Evolutionary conservation across 2,888 invertebrate species (phyloP).

Genomic region (Branchellion lobata): DNA sequence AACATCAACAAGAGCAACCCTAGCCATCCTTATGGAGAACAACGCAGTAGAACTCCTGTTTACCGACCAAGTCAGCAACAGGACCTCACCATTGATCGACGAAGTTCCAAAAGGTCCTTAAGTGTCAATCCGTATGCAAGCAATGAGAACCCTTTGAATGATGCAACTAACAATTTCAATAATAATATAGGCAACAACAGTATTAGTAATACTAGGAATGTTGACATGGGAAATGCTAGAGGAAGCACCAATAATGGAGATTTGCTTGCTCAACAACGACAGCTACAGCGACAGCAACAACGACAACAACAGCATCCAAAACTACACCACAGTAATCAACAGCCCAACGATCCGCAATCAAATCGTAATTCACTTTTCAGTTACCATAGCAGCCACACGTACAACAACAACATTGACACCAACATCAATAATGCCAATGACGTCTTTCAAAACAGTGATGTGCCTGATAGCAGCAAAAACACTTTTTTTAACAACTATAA

Average conservation of each 20-base stretch:
- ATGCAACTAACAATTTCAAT: too few relatives aligned
- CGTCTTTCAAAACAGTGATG: too few relatives aligned
- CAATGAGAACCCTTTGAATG: neutral
- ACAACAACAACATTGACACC: too few relatives aligned
- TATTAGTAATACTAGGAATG: too few relatives aligned
- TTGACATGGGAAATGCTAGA: neutral
- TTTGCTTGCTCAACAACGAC: neutral
- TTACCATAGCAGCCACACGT: too few relatives aligned
- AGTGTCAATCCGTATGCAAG: neutral
- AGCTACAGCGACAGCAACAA: neutral
- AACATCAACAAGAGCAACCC: neutral
- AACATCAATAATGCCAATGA: too few relatives aligned
- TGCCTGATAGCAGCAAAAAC: too few relatives aligned
- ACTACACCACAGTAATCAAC: too few relatives aligned
- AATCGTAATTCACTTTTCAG: too few relatives aligned
- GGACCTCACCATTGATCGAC: neutral
- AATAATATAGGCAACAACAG: too few relatives aligned
- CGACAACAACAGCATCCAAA: neutral
- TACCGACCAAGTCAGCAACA: constrained; percentile 26
- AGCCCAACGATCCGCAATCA: neutral
- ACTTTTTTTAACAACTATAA: too few relatives aligned
- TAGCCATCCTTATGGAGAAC: constrained; percentile 4
- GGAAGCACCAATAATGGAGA: neutral
- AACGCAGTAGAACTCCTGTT: constrained; percentile 17
- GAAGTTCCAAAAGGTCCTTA: neutral